Evolutionary conservation across 2,888 invertebrate genomes (phyloP).

Genomic region (Epistrophella euchroma): DNA sequence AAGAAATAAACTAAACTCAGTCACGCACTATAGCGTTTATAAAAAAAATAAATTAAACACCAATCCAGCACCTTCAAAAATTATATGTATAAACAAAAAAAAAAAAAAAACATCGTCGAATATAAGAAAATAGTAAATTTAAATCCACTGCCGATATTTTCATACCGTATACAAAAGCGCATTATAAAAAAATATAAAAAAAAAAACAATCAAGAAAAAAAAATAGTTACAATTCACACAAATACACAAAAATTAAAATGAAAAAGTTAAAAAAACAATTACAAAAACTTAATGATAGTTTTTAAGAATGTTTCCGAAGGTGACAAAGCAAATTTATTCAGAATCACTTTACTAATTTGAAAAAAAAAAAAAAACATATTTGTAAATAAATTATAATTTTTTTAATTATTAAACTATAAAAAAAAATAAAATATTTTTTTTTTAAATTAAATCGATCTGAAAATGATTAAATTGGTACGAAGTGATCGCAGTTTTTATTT

Average conservation of each 20-base stretch:
- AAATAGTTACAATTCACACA: constrained; percentile 41
- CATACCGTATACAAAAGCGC: constrained; percentile 74
- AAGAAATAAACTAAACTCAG: constrained; percentile 21
- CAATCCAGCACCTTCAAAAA: constrained; percentile 67
- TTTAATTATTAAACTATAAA: not conserved
- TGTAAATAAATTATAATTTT: constrained; percentile 17
- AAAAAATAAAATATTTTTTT: not conserved
- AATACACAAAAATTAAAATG: constrained; percentile 29
- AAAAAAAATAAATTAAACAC: constrained; percentile 43
- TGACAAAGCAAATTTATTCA: constrained; percentile 29
- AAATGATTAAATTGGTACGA: constrained; percentile 39
- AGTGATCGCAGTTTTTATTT: constrained; percentile 31
- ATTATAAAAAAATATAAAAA: constrained; percentile 24
- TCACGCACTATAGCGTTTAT: constrained; percentile 46
- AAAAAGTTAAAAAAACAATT: constrained; percentile 5
- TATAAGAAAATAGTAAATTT: constrained; percentile 72
- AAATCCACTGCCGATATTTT: constrained; percentile 76
- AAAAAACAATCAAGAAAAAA: constrained; percentile 12
- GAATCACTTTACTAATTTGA: not conserved
- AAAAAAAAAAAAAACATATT: not conserved
- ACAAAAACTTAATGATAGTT: constrained; percentile 57
- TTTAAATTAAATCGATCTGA: not conserved
- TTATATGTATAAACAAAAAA: constrained; percentile 18
- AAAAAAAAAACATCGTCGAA: constrained; percentile 47
- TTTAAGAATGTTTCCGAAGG: constrained; percentile 53